Percentiles rank a stretch among this genome's conserved stretches.
Evolutionary conservation across 37 sponge, comb jelly and placozoan species (phyloP).

Genomic region (Aphrocallistes beatrix): DNA sequence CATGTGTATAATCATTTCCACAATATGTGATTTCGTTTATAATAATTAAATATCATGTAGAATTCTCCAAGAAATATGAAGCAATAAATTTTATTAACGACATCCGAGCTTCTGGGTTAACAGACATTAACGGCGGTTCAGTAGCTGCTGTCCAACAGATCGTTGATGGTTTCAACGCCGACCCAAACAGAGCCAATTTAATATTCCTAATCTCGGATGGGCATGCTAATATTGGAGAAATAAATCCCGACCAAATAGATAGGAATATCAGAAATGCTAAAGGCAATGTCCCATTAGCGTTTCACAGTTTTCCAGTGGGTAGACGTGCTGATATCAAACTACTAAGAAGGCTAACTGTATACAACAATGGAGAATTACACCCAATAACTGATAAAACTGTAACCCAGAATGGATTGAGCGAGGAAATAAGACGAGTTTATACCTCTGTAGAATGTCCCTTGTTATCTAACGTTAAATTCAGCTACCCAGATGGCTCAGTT

Average conservation of each 20-base stretch:
- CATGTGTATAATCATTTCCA: neutral
- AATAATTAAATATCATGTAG: no score
- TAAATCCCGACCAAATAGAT: neutral
- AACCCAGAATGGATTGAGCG: neutral
- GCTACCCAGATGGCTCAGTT: neutral
- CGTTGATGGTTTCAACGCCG: neutral
- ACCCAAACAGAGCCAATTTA: neutral
- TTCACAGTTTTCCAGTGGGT: neutral
- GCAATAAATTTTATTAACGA: neutral
- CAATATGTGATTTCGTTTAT: no score
- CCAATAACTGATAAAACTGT: neutral
- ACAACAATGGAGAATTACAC: neutral
- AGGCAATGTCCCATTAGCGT: neutral
- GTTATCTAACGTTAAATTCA: neutral
- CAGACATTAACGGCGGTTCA: neutral
- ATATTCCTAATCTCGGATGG: neutral
- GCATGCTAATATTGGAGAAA: neutral
- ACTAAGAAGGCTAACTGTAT: neutral
- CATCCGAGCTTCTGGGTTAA: neutral
- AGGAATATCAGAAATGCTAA: neutral
- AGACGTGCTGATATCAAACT: neutral
- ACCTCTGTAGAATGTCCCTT: neutral
- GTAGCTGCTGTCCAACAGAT: neutral
- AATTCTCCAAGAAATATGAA: neutral
- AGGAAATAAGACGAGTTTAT: neutral